These are phyloP conservation scores for Margarornis squamiger DNA, from an alignment of 2,797 vertebrate genomes.

Conservation along the genomic window DNA sequence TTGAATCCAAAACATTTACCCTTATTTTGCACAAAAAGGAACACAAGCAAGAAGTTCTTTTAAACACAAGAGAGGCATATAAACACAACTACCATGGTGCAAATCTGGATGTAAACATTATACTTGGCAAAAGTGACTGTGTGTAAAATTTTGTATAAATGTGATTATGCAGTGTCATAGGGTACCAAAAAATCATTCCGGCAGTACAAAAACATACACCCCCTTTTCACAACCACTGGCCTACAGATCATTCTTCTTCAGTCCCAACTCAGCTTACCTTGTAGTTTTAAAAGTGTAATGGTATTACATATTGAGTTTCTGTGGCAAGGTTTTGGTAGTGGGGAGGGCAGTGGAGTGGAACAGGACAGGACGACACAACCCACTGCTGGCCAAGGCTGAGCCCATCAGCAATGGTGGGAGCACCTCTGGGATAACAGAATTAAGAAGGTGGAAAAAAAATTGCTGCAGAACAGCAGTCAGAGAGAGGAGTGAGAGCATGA, in stretches of 20 bases:
- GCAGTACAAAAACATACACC: not conserved
- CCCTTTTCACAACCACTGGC: not conserved
- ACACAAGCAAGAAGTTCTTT: not conserved
- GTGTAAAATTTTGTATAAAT: not conserved
- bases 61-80: not conserved
- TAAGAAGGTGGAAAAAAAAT: not conserved
- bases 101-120: not conserved
- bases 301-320: not conserved
- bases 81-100: not conserved
- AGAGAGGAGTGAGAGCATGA: not conserved
- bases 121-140: not conserved
- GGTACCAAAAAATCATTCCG: not conserved
- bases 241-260: not conserved
- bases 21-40: not conserved
- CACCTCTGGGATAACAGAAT: not conserved
- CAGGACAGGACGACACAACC: not conserved
- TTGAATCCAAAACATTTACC: not conserved
- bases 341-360: not conserved
- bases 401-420: not conserved
- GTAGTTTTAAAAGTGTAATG: not conserved
- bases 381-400: accelerated
- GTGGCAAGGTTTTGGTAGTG: accelerated
- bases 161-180: not conserved
- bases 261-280: not conserved
- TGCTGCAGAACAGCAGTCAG: not conserved